Conservation (phyloP, 2,888 invertebrate species). For the Tetranychus piercei region DNA sequence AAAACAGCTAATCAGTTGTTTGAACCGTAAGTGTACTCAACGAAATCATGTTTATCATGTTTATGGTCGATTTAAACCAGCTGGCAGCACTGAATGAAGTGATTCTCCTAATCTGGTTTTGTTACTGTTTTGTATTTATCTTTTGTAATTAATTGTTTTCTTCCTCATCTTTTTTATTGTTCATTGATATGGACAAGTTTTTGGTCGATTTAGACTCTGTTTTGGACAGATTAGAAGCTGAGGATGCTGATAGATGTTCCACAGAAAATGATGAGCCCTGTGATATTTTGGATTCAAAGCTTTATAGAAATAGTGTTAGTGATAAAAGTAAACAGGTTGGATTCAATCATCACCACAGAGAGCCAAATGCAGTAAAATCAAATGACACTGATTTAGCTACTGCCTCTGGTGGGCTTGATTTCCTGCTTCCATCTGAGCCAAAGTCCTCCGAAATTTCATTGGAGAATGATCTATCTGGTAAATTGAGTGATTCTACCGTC, state of each 20-base stretch:
- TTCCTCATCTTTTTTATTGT: too few relatives aligned
- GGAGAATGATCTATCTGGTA: too few relatives aligned
- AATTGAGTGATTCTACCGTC: too few relatives aligned
- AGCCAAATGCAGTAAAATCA: neutral
- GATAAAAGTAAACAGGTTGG: neutral
- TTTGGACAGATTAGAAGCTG: slow-evolving; percentile 60
- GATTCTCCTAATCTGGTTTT: neutral
- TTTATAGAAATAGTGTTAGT: neutral
- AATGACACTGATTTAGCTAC: neutral
- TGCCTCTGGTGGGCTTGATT: neutral
- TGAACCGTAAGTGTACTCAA: too few relatives aligned
- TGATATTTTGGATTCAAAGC: neutral
- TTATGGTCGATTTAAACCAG: too few relatives aligned
- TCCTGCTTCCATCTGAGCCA: too few relatives aligned
- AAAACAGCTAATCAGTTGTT: too few relatives aligned
- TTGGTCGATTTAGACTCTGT: slow-evolving; percentile 62
- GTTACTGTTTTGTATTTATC: neutral
- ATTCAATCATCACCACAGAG: neutral
- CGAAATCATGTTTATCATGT: too few relatives aligned
- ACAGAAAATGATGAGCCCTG: slow-evolving; percentile 10
- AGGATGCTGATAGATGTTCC: slow-evolving; percentile 31
- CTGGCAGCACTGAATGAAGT: too few relatives aligned
- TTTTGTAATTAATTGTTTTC: neutral
- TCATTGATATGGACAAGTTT: slow-evolving; percentile 39
- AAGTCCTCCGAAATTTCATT: too few relatives aligned